Conservation (phyloP, 2,113 vertebrate genomes). For the Arizona elegans region DNA sequence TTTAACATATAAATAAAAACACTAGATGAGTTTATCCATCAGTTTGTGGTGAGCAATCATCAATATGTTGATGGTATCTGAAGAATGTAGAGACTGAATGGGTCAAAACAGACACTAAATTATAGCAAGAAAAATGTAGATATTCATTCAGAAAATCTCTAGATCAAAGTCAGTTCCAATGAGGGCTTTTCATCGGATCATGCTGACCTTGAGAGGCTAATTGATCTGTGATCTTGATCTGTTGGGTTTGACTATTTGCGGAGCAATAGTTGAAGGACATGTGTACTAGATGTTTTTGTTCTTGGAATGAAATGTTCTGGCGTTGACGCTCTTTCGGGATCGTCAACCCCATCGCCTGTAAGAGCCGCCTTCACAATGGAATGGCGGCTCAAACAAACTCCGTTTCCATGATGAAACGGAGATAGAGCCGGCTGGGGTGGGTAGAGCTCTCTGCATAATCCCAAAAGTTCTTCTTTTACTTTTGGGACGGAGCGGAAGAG, state of each 20-base stretch:
- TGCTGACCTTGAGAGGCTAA: background rate
- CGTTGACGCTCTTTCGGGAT: no score
- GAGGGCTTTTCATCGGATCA: background rate
- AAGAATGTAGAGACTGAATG: background rate
- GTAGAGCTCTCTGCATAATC: no score
- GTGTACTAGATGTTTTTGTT: background rate
- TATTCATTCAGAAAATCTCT: background rate
- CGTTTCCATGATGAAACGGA: no score
- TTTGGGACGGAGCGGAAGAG: no score
- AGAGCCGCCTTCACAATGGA: no score
- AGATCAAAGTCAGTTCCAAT: background rate
- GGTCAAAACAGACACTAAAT: background rate
- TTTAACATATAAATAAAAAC: background rate
- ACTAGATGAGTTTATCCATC: background rate
- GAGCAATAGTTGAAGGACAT: background rate
- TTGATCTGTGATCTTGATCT: background rate
- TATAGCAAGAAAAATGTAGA: background rate
- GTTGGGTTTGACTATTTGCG: background rate
- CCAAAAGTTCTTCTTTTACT: no score
- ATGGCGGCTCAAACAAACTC: no score
- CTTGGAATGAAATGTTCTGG: background rate
- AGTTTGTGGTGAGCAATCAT: background rate
- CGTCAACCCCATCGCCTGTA: no score
- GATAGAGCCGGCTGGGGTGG: no score
- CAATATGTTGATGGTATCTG: background rate